Evolutionary conservation across 2,113 vertebrate species (phyloP), one percentile per base, ranked within the genome.

Genomic region (Hiodon tergisus): DNA sequence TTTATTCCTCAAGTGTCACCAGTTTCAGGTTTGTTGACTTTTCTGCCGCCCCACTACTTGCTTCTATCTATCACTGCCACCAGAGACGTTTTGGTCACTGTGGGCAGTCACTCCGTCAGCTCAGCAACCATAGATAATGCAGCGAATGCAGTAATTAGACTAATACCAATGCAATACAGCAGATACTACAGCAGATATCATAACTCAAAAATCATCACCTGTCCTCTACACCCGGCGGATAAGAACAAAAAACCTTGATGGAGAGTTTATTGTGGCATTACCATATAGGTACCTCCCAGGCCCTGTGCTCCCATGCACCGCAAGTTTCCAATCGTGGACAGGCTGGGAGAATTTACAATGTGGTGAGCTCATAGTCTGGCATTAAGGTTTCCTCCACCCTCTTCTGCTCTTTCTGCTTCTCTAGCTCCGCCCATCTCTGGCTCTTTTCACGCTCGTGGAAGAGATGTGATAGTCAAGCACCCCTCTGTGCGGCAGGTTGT

Each of bases 1-100:
- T 31, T 31, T 17, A 57, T 7, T 57, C 54, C 2, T 47, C 7
- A 17, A 66, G 17, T 10, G 46, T 9, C 63, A 66, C 63, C 63
- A 47, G 63, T 66, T 66, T 66, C 48, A 47, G 63, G 63, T 66
- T 66, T 66, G 63, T 16, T 66, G 63, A 66, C 6, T 17, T 66
- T 16, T 66, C 31, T 66, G 31, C 31, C 31, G 31, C 11, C 63
- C 63, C 46, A 48, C 63, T 48, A 11, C 46, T 47, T 2, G 31
- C 1, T 31, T 31, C 31, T 31, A 31, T 31, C 31, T 31, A 2
- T 31, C 31, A 31, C 31, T 31, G 31, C 31, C 31, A 2, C 31
- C 31, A 31, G 31, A 31, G 31, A 31, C 31, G 31, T 31, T 31
- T 31, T 31, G 31, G 31, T 31, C 31, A 31, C 31, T 31, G 31